Evolutionary conservation across 35 echinoderm and acorn worm genomes (phyloP), one percentile per base, ranked within the genome.

Genomic region (Holothuria glaberrima): DNA sequence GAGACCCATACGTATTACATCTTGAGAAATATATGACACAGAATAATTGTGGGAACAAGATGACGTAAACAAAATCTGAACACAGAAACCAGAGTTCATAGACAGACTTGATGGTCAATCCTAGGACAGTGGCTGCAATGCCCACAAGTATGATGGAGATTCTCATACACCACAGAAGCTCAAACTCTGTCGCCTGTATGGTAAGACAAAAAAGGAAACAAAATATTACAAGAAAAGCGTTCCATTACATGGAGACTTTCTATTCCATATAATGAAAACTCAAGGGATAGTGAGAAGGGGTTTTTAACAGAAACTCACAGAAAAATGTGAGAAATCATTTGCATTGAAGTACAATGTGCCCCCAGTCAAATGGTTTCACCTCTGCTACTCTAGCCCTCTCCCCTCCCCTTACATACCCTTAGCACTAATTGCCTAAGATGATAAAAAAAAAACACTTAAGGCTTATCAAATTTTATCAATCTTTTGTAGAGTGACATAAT

Each of bases 1-100:
- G 59, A 5, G 97, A 99, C 22, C 97, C 97, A 20, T 99, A 99
- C 13, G 93, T 95, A 79, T 99, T 99, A 65, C 93, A 95, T 63
- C 78, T 87, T 24, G 44, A 35, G 76, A 99, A 99, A 66, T 99
- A 99, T 17, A 99, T 88, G 2, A 99, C 93, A 30, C 97, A 99
- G 65, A 99, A 99, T 30, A 99, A 88, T 54, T 99, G 97, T 13
- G 97, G 97, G 58, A 99, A 99, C 29, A 99, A 75, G 13, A 99
- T 89, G 13, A 99, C 97, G 35, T 89, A 99, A 75, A 99, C 97
- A 85, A 99, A 99, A 71, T 99, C 97, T 13, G 97, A 95, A 75
- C 97, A 99, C 31, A 99, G 89, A 73, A 93, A 99, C 97, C 97
- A 99, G 17, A 99, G 93, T 19, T 70, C 97, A 30, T 99, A 99